Evolutionary conservation across 2,113 vertebrate species (phyloP), one percentile per base, ranked within the genome.

Genomic region (Osmerus eperlanus): DNA sequence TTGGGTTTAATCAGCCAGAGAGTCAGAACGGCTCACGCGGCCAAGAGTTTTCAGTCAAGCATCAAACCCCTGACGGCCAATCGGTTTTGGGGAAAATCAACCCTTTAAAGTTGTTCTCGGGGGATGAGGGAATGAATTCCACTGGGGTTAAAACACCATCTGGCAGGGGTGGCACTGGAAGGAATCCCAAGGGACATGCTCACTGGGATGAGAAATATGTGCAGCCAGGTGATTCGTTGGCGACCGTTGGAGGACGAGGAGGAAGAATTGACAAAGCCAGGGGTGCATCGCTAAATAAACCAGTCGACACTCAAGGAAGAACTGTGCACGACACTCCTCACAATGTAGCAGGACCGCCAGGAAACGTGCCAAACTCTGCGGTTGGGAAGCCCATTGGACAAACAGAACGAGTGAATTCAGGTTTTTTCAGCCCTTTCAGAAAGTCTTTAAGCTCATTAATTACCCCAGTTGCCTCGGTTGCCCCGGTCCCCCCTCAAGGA

Each of bases 361-460:
- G 76, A 73, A 74, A 64, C 70, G 32, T 78, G 13, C 25, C 9
- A 63, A 58, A 61, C 75, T 32, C 25, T 2, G 73, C n/a, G 14
- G 41, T 78, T 61, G 72, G 41, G 14, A 75, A 19, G n/a, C 29
- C 62, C 7, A 41, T 9, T 28, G 62, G 58, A 12, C 74, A 79
- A 71, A 71, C 84, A 66, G 71, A 72, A 47, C 32, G 80, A 64
- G 63, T 82, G 65, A 88, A 81, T 72, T 74, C 77, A 68, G 82
- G 90, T 77, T 94, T 96, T 73, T 93, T 97, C 70, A 94, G 89
- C 61, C 95, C 95, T 3, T 93, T 97, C 9, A 95, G 89, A 72
- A 98, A 94, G 78, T 96, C 95, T 21, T 86, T 96, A 59, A 95
- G 92, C 85, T 94, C 94, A 1, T 78, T 96, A 53, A 91, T 97